Base-by-base conservation (phyloP, 2,797 vertebrate genomes). In the Macroramphosus scolopax region DNA sequence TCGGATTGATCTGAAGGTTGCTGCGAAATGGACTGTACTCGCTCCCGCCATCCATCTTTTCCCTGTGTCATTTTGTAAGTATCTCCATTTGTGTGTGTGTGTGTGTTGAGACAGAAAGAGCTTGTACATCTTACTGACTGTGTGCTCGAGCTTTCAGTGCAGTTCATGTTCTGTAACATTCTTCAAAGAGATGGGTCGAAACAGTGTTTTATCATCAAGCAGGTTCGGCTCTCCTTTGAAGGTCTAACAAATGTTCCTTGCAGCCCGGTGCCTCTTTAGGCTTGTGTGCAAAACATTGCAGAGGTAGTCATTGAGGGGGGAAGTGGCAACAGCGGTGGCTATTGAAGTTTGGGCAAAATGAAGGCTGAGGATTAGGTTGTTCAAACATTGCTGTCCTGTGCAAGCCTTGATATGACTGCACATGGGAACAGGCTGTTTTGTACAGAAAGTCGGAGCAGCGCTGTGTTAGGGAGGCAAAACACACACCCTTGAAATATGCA, bases 271-370 rank as follows among this genome's bases (percentile, higher is more conserved):
- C 48, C 66, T 80, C 70, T 77, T 66, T 45, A 48, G 75, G 63
- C 76, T 78, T 88, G 87, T 87, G 77, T 83, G 82, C 85, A 85
- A 82, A 87, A 87, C 80, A 86, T 58, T 50, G 61, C 63, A 62
- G 56, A 75, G 65, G 58, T 56, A 50, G 75, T 73, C 57, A 62
- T 73, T 72, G 79, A 29, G 64, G 66, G 68, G 38, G 72, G 82
- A 53, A 72, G 74, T 75, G 74, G 78, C 42, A 71, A 67, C 73
- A 51, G 76, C 76, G 76, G 77, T 32, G 14, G 70, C 70, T 47
- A 81, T 79, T 85, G 79, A 87, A 79, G 72, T 76, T 60, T 42
- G 53, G 55, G 61, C 61, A 78, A 78, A 86, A 71, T 75, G 72
- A 80, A 80, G 72, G 69, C 73, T 64, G 70, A 68, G 62, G 78